Base-by-base conservation (phyloP, 64 coral and sea anemone species). In the Stichodactyla helianthus region DNA sequence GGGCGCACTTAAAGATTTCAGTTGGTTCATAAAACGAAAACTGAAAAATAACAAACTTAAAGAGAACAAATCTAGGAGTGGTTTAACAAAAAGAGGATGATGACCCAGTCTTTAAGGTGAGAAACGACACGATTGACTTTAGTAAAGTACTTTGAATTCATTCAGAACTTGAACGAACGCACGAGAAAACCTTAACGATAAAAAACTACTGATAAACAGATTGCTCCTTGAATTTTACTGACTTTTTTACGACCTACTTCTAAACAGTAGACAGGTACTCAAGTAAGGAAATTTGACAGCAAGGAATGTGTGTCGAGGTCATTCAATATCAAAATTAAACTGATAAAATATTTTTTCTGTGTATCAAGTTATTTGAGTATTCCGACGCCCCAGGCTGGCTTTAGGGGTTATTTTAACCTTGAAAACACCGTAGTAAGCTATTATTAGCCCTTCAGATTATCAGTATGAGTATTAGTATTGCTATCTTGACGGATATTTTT, bases 271-370 rank as follows among this genome's bases (percentile, higher is more conserved):
- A 74, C 63, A 68, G 2, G 11, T 27, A 27, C 68, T 11, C 8
- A 58, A 58, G 14, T 11, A 58, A 74, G 68, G 25, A 10, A 12
- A 74, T 31, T 74, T 35, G 7, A 74, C 10, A 27, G 5, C 7
- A 31, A 74, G 12, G 68, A 74, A 74, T 74, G n/a, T 74, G 10
- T 74, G 68, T 31, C 68, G 27, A 74, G 68, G 68, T 74, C 68
- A 74, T 74, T 74, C 68, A 26, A 74, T 74, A 74, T 74, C 68
- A 31, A 16, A 74, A 20, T 11, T 74, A 27, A 27, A 6, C 68
- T 74, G 68, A 74, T 74, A 74, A 74, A 74, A 74, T 74, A 74
- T 31, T 74, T 28, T 74, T 23, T 4, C 6, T 10, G 68, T 74
- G 25, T 74, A 74, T 26, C 25, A 9, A 74, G 27, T n/a, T 31